Conservation (phyloP, 2,888 invertebrate genomes). For the Torymus aiolomorphi region DNA sequence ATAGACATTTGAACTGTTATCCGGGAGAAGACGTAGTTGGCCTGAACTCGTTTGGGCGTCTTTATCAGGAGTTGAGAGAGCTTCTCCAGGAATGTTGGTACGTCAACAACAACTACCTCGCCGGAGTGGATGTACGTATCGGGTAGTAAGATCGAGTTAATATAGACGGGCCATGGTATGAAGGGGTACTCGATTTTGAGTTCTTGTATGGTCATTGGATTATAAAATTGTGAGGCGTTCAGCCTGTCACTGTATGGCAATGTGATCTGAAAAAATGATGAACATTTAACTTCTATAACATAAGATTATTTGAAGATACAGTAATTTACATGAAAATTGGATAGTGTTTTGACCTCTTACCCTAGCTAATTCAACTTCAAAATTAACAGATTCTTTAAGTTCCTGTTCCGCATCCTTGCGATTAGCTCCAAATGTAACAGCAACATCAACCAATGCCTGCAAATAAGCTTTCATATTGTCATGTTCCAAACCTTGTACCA, state of each 20-base stretch:
- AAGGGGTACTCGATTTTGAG: conserved; percentile 85
- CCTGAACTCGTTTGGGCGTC: conserved; percentile 72
- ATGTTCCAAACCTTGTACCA: conserved; percentile 87
- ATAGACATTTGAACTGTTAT: conserved; percentile 70
- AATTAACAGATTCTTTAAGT: conserved; percentile 85
- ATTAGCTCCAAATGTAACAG: conserved; percentile 88
- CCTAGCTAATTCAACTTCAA: conserved; percentile 91
- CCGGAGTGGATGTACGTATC: conserved; percentile 79
- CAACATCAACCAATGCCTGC: conserved; percentile 89
- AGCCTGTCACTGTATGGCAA: conserved; percentile 88
- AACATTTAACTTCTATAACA: background rate
- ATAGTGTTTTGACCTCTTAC: conserved; percentile 78
- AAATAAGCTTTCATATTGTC: conserved; percentile 88
- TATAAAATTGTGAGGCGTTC: conserved; percentile 90
- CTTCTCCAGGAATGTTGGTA: conserved; percentile 77
- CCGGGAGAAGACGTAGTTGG: conserved; percentile 78
- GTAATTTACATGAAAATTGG: background rate
- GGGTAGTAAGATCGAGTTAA: conserved; percentile 85
- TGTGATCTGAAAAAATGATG: conserved; percentile 56
- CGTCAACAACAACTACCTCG: conserved; percentile 88
- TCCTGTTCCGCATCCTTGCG: conserved; percentile 81
- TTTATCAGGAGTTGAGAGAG: conserved; percentile 14
- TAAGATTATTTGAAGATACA: background rate
- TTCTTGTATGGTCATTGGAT: conserved; percentile 87
- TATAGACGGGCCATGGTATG: conserved; percentile 87